A percentile compares a stretch with the other conserved stretches of the same genome.
Conservation (phyloP, 2,888 invertebrate species). For the Beris chalybata region DNA sequence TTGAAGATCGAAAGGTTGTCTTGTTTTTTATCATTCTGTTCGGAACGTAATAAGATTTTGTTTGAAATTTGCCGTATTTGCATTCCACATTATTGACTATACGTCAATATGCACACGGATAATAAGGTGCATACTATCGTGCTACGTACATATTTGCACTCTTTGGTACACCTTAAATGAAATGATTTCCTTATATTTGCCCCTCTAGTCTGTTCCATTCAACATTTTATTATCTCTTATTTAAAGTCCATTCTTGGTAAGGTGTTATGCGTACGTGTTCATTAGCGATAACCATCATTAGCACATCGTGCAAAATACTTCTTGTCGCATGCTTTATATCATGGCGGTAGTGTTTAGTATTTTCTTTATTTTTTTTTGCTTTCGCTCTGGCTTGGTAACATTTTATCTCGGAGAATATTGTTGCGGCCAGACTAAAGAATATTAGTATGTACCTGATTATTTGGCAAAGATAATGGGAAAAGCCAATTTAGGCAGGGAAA, state of each 20-base stretch:
- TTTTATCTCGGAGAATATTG: too few relatives aligned
- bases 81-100: constrained; percentile 24
- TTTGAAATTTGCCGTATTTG: constrained; percentile 36
- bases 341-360: too few relatives aligned
- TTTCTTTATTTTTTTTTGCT: too few relatives aligned
- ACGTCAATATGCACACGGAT: constrained; percentile 4
- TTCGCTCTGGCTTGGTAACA: too few relatives aligned
- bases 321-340: too few relatives aligned
- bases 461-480: too few relatives aligned
- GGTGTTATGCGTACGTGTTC: constrained; percentile 33
- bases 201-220: background rate
- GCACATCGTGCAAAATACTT: constrained; percentile 5
- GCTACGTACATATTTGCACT: constrained; percentile 1
- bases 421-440: too few relatives aligned
- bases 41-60: constrained; percentile 31
- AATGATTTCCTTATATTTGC: constrained; percentile 36
- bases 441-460: too few relatives aligned
- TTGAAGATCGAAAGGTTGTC: too few relatives aligned
- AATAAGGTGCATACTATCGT: too few relatives aligned
- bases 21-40: background rate
- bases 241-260: constrained; percentile 31
- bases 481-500: too few relatives aligned
- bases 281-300: constrained; percentile 15
- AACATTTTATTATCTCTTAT: background rate
- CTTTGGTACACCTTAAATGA: constrained; percentile 1